Evolutionary conservation across 2,888 invertebrate genomes (phyloP), one percentile per base, ranked within the genome.

Genomic region (Phania funesta): DNA sequence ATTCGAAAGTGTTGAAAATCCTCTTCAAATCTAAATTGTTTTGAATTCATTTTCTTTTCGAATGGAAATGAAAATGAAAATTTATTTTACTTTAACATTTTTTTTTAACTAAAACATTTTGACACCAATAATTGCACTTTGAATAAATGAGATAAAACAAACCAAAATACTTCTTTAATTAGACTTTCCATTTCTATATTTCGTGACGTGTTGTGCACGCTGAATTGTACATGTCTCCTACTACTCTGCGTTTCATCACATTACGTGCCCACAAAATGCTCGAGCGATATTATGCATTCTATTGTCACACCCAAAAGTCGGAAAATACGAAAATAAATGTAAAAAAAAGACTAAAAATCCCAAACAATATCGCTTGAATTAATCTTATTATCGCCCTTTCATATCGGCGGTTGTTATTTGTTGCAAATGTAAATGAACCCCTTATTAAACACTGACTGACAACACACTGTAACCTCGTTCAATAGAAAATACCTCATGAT

Each of bases 1-100:
- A 75, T 82, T 71, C 58, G 82, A 82, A 82, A 82, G 82, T 82
- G 78, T 75, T 75, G 75, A 78, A 82, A 78, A 70, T 74, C 32
- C 38, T 48, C 75, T 52, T 74, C 65, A 50, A 56, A 73, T 56
- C 35, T 41, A 26, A 58, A 56, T 48, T 48, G 26, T 29, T 64
- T 77, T 20, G 6, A n/a, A 16, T 44, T 41, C 18, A 24, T 60
- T 76, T 68, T 44, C 29, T 60, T 60, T 48, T 60, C 32, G 29
- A 76, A 35, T 58, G 32, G 32, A 68, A 22, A 48, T 16, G 24
- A 58, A 48, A 64, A 11, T 44, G 13, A n/a, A 16, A 9, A n/a
- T 7, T 38, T 76, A 16, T 46, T 67, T 26, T 46, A 22, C 29
- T 50, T 20, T 24, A 60, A 38, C 38, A 11, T 46, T 78, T 71